Percentiles rank a stretch among this genome's conserved stretches.
These are phyloP conservation scores for Pionites leucogaster DNA, from an alignment of 2,113 vertebrate species.

Conservation along the genomic window DNA sequence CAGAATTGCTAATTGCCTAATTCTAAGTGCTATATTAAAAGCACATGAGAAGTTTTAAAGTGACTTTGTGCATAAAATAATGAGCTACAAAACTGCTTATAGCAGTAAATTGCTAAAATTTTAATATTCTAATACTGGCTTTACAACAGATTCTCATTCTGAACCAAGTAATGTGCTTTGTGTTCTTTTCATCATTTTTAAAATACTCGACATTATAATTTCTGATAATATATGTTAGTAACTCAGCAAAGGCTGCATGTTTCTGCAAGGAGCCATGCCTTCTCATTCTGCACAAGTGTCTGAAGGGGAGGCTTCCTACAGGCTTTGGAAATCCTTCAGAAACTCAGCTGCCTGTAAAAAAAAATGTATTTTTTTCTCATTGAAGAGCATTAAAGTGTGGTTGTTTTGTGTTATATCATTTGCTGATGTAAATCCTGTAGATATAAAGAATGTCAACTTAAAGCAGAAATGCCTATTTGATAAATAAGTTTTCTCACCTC, in stretches of 20 bases:
- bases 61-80: constrained; percentile 59
- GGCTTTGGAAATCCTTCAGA: neutral
- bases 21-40: constrained; percentile 66
- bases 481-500: neutral
- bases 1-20: constrained; percentile 61
- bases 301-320: neutral
- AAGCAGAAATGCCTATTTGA: neutral
- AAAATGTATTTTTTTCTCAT: neutral
- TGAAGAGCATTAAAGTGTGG: neutral
- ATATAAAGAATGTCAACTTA: neutral
- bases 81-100: constrained; percentile 21
- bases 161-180: constrained; percentile 2
- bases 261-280: neutral
- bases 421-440: neutral
- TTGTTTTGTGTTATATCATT: neutral
- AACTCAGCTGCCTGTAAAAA: neutral
- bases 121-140: constrained; percentile 10
- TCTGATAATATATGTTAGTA: neutral
- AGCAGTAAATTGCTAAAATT: constrained; percentile 39
- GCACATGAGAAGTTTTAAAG: constrained; percentile 56
- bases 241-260: neutral
- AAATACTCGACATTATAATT: neutral
- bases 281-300: neutral
- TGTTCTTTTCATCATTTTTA: neutral
- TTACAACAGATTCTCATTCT: constrained; percentile 11